Percentiles rank a stretch among this genome's conserved stretches.
Evolutionary conservation across 1,140 invertebrate species (phyloP).

Genomic region (Brachionus plicatilis): DNA sequence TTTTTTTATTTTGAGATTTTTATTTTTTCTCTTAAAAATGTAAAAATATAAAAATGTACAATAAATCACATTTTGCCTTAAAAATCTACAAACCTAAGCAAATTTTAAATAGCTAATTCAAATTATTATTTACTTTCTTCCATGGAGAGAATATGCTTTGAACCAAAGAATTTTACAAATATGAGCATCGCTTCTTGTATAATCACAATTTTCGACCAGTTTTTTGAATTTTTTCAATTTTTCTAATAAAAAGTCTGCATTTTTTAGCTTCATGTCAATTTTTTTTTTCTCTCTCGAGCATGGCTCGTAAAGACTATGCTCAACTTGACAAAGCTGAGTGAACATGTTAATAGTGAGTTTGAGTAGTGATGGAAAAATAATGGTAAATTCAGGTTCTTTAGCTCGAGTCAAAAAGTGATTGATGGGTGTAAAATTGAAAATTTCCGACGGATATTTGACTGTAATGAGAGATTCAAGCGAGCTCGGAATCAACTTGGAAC

Average conservation of each 20-base stretch:
- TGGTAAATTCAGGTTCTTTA: not conserved
- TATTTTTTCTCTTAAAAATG: no score
- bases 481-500: not conserved
- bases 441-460: constrained; percentile 20
- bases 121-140: not conserved
- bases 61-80: no score
- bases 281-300: not conserved
- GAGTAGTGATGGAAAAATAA: not conserved
- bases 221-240: not conserved
- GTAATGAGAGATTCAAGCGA: not conserved
- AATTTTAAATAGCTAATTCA: no score
- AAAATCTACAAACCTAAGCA: no score
- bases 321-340: constrained; percentile 33
- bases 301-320: constrained; percentile 18
- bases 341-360: constrained; percentile 10
- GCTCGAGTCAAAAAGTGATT: constrained; percentile 12
- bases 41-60: no score
- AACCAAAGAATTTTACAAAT: constrained; percentile 17
- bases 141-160: not conserved
- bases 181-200: constrained; percentile 29
- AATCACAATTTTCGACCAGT: not conserved
- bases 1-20: no score
- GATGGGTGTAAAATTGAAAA: constrained; percentile 6
- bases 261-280: not conserved
- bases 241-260: not conserved